Conservation (phyloP, 2,797 vertebrate genomes). For the Furcifer pardalis region DNA sequence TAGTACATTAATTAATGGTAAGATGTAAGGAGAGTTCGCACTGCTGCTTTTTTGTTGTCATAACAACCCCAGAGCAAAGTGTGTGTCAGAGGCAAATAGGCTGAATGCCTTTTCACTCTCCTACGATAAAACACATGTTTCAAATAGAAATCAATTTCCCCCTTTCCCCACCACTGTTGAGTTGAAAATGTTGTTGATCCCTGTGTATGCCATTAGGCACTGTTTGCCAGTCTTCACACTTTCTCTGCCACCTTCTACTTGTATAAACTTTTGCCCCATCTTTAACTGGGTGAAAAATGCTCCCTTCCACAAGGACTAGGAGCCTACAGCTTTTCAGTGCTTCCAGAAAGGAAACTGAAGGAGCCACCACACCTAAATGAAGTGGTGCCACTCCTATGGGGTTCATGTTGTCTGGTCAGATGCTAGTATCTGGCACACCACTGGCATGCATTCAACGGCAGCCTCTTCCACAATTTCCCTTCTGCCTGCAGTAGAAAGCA, state of each 20-base stretch:
- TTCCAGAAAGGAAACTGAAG: no score
- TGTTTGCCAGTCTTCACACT: background rate
- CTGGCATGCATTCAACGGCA: no score
- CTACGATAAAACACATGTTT: slow-evolving; percentile 39
- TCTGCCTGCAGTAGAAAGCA: no score
- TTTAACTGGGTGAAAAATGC: background rate
- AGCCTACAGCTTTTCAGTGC: no score
- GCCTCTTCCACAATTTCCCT: no score
- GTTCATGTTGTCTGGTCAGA: no score
- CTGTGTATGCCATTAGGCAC: background rate
- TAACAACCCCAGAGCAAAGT: slow-evolving; percentile 72
- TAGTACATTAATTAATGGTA: slow-evolving; percentile 46
- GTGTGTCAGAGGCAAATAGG: slow-evolving; percentile 56
- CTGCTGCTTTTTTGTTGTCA: slow-evolving; percentile 66
- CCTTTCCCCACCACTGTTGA: slow-evolving; percentile 59
- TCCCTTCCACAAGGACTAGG: background rate
- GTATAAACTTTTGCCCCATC: background rate
- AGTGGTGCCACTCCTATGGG: no score
- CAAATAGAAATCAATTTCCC: slow-evolving; percentile 57
- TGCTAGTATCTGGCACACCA: no score
- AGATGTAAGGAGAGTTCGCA: slow-evolving; percentile 41
- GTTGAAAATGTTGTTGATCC: slow-evolving; percentile 44
- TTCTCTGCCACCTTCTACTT: background rate
- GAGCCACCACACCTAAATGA: no score
- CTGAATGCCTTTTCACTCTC: slow-evolving; percentile 50